Evolutionary conservation across 1,140 invertebrate species (phyloP).

Genomic region (Trissolcus basalis): DNA sequence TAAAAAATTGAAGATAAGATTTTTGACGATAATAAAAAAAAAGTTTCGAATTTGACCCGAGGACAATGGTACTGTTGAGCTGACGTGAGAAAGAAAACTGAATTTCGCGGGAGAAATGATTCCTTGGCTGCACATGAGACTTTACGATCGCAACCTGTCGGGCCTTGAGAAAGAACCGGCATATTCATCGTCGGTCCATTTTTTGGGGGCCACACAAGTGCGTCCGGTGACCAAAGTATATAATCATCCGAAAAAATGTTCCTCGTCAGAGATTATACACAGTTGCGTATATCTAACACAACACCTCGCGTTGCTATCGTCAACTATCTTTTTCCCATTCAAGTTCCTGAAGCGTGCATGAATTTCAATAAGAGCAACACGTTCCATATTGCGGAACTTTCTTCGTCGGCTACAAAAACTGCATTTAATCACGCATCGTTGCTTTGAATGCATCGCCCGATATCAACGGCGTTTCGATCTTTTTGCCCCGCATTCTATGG

Average conservation of each 20-base stretch:
- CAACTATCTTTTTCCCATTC: slow-evolving; percentile 3
- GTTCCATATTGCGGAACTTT: slow-evolving; percentile 7
- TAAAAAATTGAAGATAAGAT: no score
- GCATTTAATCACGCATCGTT: slow-evolving; percentile 6
- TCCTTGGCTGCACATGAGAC: not conserved
- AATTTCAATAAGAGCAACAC: slow-evolving; percentile 2
- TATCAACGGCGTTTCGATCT: not conserved
- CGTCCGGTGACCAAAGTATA: no score
- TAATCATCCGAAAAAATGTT: no score
- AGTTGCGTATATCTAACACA: no score
- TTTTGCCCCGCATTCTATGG: not conserved
- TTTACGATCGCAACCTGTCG: not conserved
- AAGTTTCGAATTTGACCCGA: no score
- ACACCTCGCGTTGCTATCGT: not conserved
- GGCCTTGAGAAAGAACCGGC: not conserved
- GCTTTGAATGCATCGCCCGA: not conserved
- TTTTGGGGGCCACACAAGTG: no score
- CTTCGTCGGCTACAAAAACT: slow-evolving; percentile 2
- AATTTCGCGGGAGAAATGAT: not conserved
- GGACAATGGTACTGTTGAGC: no score
- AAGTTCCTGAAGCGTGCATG: slow-evolving; percentile 1
- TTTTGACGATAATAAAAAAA: no score
- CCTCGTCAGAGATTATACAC: no score
- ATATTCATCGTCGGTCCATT: no score
- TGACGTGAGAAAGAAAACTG: not conserved